Base-by-base conservation (phyloP, 1,140 invertebrate genomes). In the Cotesia glomerata region DNA sequence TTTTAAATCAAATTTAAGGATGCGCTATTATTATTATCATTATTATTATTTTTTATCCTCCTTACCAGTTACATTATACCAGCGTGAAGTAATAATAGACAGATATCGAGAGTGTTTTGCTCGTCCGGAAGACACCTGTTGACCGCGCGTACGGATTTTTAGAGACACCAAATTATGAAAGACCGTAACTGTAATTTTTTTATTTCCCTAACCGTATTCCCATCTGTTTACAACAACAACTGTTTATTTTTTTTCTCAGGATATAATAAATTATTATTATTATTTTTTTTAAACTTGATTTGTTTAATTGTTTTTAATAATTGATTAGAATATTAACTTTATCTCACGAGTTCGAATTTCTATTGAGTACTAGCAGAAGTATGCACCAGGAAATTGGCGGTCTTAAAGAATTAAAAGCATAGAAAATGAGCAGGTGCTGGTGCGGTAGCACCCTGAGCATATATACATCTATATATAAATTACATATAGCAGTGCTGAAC, bases 61-160 rank as follows among this genome's bases (percentile, higher is more conserved):
- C 2, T 26, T 26, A 26, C 18, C 18, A 1, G 1, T 26, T 26
- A 26, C 18, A 26, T 26, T 26, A 26, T 2, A 26, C 18, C 18
- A 26, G 18, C 2, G 18, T 26, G 2, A 26, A 26, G 18, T 26
- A 26, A 26, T 26, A 26, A 1, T 26, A 26, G 1, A 26, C 18
- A 26, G 18, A 26, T 26, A 26, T 26, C 18, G 18, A 26, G 18
- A 26, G 13, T 8, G 9, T 45, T 67, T 67, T 45, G n/a, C 16
- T 52, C 32, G 49, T 3, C 79, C 80, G 84, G 82, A 84, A 84
- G 79, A 86, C 85, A 87, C 85, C 85, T 87, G 85, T 87, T 87
- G 83, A 81, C 79, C 75, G 79, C 75, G 79, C 68, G 75, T 18
- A 76, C 63, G 59, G 73, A 64, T 51, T 76, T 67, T 67, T 70